Base-by-base conservation (phyloP, 2,888 invertebrate species). In the Tipula lateralis region DNA sequence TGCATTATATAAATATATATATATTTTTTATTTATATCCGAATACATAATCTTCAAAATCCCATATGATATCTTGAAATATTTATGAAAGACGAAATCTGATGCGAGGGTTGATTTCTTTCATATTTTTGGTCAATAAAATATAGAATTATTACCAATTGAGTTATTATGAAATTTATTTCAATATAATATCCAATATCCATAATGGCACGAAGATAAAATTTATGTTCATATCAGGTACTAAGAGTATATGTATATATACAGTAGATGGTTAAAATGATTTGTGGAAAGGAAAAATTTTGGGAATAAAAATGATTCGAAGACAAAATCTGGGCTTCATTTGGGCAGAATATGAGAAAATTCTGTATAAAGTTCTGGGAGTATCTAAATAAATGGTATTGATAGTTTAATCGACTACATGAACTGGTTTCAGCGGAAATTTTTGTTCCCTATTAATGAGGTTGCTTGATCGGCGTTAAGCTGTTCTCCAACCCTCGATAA, bases 81-180 rank as follows among this genome's bases (percentile, higher is more conserved):
- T 66, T 66, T 66, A 66, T 66, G 66, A 24, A 66, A 24, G 19
- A 66, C 19, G 66, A 66, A 66, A 66, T 66, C 66, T 12, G 66
- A 24, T 19, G 66, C 24, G 66, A 66, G 66, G 66, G 66, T 66
- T 19, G 66, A 66, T 66, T 66, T 66, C 66, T 66, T 66, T 66
- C 66, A 66, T 66, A 66, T 66, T 66, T 50, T 66, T 66, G 24
- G 66, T 66, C 66, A 66, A 66, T 66, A 66, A 66, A 66, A 66
- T 66, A 66, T 66, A 66, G 24, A 24, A 24, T 66, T 66, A 66
- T 66, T 66, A 24, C 66, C 66, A 24, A 66, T 66, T 66, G 66
- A 66, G 66, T 24, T 66, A 66, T 66, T 66, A 66, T 24, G 24
- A 66, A 24, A 66, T 66, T 66, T 66, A 66, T 66, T 24, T 66